phyloP scores from a whole-genome alignment of 2,888 invertebrate genomes.

The Nycteola revayana region DNA sequence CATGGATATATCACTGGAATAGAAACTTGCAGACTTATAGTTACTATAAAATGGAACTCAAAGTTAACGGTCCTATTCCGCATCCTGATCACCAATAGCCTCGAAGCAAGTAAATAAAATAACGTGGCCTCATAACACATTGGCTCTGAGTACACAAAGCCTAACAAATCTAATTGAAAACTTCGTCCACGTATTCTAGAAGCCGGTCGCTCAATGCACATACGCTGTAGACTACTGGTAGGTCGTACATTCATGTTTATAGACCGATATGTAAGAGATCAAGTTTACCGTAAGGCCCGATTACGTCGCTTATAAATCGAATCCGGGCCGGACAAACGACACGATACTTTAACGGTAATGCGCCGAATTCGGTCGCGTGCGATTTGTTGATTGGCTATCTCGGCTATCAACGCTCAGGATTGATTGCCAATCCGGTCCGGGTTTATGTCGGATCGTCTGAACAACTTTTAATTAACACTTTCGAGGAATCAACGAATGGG shows the following conservation, averaged over 20 bases:
- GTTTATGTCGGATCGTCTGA: slow-evolving; percentile 11
- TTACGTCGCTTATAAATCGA: slow-evolving; percentile 74
- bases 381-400: slow-evolving; percentile 22
- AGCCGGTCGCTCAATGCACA: slow-evolving; percentile 24
- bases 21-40: no score
- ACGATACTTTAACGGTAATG: slow-evolving; percentile 62
- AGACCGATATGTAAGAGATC: slow-evolving; percentile 47
- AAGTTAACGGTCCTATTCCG: no score
- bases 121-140: slow-evolving; percentile 7
- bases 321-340: slow-evolving; percentile 40
- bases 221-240: slow-evolving; percentile 2
- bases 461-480: slow-evolving; percentile 18
- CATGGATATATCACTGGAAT: no score
- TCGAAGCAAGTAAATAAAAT: no score
- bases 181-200: slow-evolving; percentile 22
- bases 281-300: slow-evolving; percentile 66
- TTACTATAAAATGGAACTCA: no score
- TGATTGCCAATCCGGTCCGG: slow-evolving; percentile 15
- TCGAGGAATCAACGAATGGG: slow-evolving; percentile 7
- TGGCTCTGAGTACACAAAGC: slow-evolving; percentile 14
- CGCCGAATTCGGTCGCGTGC: slow-evolving; percentile 58
- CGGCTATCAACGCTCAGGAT: slow-evolving; percentile 19
- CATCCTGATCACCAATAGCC: no score
- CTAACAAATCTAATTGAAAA: slow-evolving; percentile 24
- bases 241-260: slow-evolving; percentile 40